Evolutionary conservation across 1,140 invertebrate species (phyloP), one percentile per base, ranked within the genome.

Genomic region (Bactericera cockerelli): DNA sequence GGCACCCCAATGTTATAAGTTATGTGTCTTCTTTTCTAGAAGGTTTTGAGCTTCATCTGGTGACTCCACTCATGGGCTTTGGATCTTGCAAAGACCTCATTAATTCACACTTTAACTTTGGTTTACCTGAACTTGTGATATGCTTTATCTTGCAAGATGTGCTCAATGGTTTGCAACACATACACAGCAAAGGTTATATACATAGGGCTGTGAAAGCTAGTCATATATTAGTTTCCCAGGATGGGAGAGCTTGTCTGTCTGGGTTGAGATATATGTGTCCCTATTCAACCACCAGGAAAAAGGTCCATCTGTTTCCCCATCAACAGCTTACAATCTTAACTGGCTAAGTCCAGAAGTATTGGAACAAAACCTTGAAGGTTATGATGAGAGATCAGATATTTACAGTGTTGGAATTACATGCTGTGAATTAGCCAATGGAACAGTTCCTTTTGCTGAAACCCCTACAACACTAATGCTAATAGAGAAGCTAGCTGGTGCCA

Each of bases 261-360:
- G 90, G 89, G 4, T 75, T 94, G 24, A 74, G 86, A 3, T 87
- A 88, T 70, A 81, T 84, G 8, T 86, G 81, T 64, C 78, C 76
- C 28, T 77, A 87, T 64, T 73, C 89, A 1, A 77, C 77, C 65
- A 78, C 81, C 70, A 77, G 82, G 63, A 76, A 71, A 55, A 77
- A 74, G 10, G 74, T 92, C 16, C 86, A 87, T 72, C 79, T 79
- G 59, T 84, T 88, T 69, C 87, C 89, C 72, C 76, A 1, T 78
- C 79, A 28, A 80, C 79, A 26, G 76, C 80, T 58, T 72, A 79
- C 31, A 85, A 86, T 67, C 70, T 93, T 1, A 88, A 89, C 69
- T 94, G 89, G 87, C 75, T 89, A 1, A 89, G 88, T 69, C 91
- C 91, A 19, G 92, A 95, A 74, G 70, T 94, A n/a, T 72, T 94